Evolutionary conservation across 2,888 invertebrate genomes (phyloP), one percentile per base, ranked within the genome.

Genomic region (Parascotia fuliginaria): DNA sequence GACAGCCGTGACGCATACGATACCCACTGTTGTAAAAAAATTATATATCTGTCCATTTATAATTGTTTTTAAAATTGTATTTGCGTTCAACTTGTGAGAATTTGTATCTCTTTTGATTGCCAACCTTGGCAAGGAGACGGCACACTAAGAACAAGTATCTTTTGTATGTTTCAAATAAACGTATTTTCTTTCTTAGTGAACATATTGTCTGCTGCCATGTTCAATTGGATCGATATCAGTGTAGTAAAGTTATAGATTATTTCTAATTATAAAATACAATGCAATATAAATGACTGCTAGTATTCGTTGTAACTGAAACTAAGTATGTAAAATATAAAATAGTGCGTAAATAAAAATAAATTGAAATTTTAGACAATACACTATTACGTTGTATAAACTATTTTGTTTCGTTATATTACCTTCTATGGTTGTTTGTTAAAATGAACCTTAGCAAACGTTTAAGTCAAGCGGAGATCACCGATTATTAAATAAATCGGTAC

Each of bases 351-450:
- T 11, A 32, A 14, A 34, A 27, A 42, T 11, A 42, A 42, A 43
- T 9, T 5, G 32, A 36, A 32, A 41, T 52, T 48, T 31, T 34
- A 42, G 47, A 48, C 54, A 51, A 50, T 40, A 38, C n/a, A n/a
- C n/a, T n/a, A n/a, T n/a, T n/a, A n/a, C n/a, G n/a, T n/a, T n/a
- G n/a, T n/a, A 16, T 27, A 33, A 0, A 32, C 42, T 13, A 34
- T 34, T 34, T 11, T 7, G 13, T 27, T 14, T 42, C 12, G 27
- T 27, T 12, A 42, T 15, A 7, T 22, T 2, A 32, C 13, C 4
- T 36, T 12, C 36, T 9, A 42, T 7, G 42, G 16, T 42, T 36
- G 27, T 19, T 19, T 36, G 36, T 16, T 0, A 5, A 13, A 42
- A 42, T 36, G 7, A 28, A 27, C 36, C 15, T 28, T 9, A 5